phyloP scores from a whole-genome alignment of 2,888 invertebrate species.

The Amblyteles armatorius region DNA sequence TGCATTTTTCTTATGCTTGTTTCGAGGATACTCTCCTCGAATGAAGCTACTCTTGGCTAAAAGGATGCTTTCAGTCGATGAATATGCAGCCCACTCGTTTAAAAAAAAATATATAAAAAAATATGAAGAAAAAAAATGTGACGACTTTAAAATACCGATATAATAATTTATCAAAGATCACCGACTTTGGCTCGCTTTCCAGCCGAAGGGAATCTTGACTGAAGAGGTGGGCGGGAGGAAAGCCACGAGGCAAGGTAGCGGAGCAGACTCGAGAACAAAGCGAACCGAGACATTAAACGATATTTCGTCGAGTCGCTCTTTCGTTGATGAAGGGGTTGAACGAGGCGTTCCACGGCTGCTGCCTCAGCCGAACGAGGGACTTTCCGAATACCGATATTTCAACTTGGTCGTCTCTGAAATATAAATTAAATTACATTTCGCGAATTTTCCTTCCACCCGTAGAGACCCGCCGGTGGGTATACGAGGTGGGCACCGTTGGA shows the following conservation, averaged over 20 bases:
- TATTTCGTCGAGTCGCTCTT: constrained; percentile 64
- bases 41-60: constrained; percentile 62
- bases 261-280: constrained; percentile 63
- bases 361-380: constrained; percentile 18
- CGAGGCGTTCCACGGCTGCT: constrained; percentile 43
- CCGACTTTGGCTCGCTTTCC: constrained; percentile 41
- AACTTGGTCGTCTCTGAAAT: constrained; percentile 36
- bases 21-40: constrained; percentile 61
- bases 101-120: constrained; percentile 36
- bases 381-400: constrained; percentile 56
- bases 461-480: not conserved
- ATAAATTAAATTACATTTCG: constrained; percentile 26
- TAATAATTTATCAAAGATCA: constrained; percentile 65
- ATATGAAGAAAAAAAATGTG: constrained; percentile 17
- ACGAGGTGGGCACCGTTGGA: not conserved
- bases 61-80: constrained; percentile 64
- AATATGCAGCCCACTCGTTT: constrained; percentile 55
- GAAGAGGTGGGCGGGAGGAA: constrained; percentile 14
- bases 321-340: constrained; percentile 64
- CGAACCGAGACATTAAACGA: constrained; percentile 68
- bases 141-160: constrained; percentile 57
- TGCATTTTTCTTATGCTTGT: constrained; percentile 45
- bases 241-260: not conserved
- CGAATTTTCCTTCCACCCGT: not conserved
- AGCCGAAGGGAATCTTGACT: constrained; percentile 13